Base-by-base conservation (phyloP, 2,113 vertebrate species). In the Columba janthina region DNA sequence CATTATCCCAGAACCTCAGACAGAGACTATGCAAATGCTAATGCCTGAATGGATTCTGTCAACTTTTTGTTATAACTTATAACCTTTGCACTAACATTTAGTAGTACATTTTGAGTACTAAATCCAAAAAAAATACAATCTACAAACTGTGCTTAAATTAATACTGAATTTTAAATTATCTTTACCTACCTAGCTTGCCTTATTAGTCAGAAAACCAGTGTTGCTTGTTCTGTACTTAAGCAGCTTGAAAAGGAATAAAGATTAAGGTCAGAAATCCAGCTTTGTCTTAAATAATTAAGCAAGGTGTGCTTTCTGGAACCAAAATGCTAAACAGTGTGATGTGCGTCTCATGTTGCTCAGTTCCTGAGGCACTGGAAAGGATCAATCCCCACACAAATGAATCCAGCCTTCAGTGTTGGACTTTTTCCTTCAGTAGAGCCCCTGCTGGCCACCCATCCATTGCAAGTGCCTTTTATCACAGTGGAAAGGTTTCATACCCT, bases 1-100 rank as follows among this genome's bases (percentile, higher is more conserved):
- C 64, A 79, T 93, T 85, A 75, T 74, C 32, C 36, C 46, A 70
- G 72, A 79, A 54, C 5, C 17, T 66, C 38, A 58, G 61, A 81
- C 15, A 8, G 67, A 86, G 60, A 66, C 34, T 14, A 12, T 38
- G 65, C 46, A 81, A 76, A 48, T 77, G 84, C 66, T 89, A 87
- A 74, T 69, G 38, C 19, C 67, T 87, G 64, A 75, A 81, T 64
- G 12, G 48, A 84, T 83, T 80, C 51, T 88, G 50, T 54, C 51
- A 84, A 60, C 17, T 22, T 73, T 82, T 88, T 73, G 36, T 90
- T 76, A 12, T 28, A 57, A 65, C 12, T 69, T 81, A 29, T 10
- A 88, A 92, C 79, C 51, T 85, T 93, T 92, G 72, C 60, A 79
- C 28, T 88, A 88, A 73, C 58, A 62, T 84, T 76, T 83, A 61